Base-by-base conservation (phyloP, 1,140 invertebrate genomes). In the Drosophila sturtevanti region DNA sequence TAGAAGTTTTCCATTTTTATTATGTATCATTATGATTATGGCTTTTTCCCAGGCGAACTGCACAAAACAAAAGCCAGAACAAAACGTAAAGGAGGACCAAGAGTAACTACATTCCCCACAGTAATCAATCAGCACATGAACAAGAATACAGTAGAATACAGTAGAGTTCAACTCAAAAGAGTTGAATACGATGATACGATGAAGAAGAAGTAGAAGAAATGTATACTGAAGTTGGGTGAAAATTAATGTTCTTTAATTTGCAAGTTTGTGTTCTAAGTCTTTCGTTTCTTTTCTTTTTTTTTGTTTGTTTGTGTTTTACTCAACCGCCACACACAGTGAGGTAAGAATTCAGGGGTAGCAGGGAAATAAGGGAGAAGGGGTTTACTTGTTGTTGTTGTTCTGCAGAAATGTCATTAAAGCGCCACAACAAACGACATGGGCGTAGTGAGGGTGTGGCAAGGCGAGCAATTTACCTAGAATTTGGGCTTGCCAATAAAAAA, bases 1-100 rank as follows among this genome's bases (percentile, higher is more conserved):
- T 89, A 89, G 85, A 89, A 89, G 85, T 84, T 89, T 89, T 89
- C 84, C 84, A 89, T 89, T 89, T 89, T 89, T 89, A 89, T 89
- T 89, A 89, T 89, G 76, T 76, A 87, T 89, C 86, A 87, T 87
- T 87, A 89, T 89, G 81, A 87, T 89, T 87, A 82, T 79, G 80
- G 84, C 79, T 71, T 77, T 77, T 77, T 77, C 73, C 72, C 73
- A 77, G 66, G 73, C 75, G 31, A 66, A 48, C 63, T 34, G 35
- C 55, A 35, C 22, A 22, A 18, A 44, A 16, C 34, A 61, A 61
- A 35, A 63, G 44, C 11, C 37, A 51, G 10, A 63, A 63, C 60
- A 48, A 31, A 14, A 37, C 24, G 34, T 48, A 51, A 34, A 48
- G 37, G 22, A 52, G 52, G 38, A 48, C 16, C 41, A 48, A 48